phyloP scores from a whole-genome alignment of 2,113 vertebrate species.

The Prinia subflava region DNA sequence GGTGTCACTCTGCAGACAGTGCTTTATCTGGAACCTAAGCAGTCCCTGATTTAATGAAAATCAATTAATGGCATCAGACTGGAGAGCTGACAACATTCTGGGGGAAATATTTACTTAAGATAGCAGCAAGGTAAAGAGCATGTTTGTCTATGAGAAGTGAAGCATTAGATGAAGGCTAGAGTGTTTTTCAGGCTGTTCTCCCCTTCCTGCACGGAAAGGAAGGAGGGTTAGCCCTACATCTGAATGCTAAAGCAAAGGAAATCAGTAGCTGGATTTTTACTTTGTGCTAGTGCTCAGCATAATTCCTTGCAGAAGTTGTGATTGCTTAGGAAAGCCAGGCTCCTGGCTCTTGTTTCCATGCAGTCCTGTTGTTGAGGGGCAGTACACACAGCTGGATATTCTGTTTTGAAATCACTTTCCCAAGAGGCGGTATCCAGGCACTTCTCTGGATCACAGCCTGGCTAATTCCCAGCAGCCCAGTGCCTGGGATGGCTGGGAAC shows the following conservation, averaged over 20 bases:
- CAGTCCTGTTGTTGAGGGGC: not conserved
- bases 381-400: not conserved
- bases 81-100: not conserved
- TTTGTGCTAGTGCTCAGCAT: not conserved
- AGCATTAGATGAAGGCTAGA: not conserved
- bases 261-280: not conserved
- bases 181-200: not conserved
- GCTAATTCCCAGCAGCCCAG: not conserved
- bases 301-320: not conserved
- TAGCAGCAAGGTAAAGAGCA: slow-evolving; percentile 40
- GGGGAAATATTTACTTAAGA: slow-evolving; percentile 53
- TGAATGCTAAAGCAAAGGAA: not conserved
- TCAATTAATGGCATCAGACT: slow-evolving; percentile 21
- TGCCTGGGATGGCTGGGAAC: fast-evolving
- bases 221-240: not conserved
- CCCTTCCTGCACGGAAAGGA: not conserved
- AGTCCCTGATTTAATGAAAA: slow-evolving; percentile 19
- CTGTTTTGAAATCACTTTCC: not conserved
- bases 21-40: not conserved
- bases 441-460: not conserved
- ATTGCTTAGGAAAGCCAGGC: not conserved
- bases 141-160: slow-evolving; percentile 14
- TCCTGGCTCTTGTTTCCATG: fast-evolving
- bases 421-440: not conserved
- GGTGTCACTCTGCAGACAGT: not conserved